phyloP scores from a whole-genome alignment of 2,113 vertebrate species.

The Phaethon lepturus region DNA sequence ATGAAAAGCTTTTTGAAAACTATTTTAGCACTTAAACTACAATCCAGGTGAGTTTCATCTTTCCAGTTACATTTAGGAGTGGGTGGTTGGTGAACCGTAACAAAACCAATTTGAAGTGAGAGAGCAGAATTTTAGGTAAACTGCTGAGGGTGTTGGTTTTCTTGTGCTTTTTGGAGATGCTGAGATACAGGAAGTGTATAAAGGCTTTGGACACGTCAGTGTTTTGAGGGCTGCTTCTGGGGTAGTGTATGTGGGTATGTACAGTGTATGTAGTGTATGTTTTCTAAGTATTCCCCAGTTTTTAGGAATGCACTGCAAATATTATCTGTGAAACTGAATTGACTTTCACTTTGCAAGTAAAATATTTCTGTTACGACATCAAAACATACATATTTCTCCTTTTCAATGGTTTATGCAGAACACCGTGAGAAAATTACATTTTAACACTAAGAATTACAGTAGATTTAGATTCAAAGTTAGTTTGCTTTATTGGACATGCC shows the following conservation, averaged over 20 bases:
- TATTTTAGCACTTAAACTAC: neutral
- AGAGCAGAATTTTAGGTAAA: neutral
- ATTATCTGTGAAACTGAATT: neutral
- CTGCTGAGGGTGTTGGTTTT: neutral
- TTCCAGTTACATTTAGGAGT: neutral
- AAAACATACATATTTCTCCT: neutral
- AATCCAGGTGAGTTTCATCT: neutral
- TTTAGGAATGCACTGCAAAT: neutral
- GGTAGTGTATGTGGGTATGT: accelerated
- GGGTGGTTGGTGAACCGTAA: accelerated
- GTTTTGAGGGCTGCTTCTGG: neutral
- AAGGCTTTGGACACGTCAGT: neutral
- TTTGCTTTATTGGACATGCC: neutral
- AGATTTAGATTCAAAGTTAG: neutral
- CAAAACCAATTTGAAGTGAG: neutral
- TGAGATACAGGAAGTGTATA: neutral
- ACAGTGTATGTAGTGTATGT: too few species aligned
- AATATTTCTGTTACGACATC: neutral
- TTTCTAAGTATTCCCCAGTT: neutral
- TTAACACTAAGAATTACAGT: neutral
- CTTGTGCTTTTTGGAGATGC: neutral
- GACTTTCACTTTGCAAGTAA: neutral
- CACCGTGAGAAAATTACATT: neutral
- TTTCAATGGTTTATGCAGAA: neutral
- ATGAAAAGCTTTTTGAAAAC: neutral